Evolutionary conservation across 2,797 vertebrate genomes (phyloP), one percentile per base, ranked within the genome.

Genomic region (Pipistrellus kuhlii): DNA sequence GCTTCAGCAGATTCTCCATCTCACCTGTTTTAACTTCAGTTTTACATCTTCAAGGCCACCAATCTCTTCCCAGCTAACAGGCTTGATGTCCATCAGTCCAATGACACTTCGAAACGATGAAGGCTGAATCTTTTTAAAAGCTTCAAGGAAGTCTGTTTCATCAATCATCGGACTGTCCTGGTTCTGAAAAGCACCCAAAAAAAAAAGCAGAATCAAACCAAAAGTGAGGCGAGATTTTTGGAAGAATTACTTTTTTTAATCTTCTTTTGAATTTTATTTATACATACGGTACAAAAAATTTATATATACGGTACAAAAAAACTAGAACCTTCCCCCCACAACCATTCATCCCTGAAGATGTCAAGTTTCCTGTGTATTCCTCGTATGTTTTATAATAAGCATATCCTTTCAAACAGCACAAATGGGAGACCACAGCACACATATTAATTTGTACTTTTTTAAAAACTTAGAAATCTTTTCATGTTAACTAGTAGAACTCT

Each of bases 11-110:
- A 14, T 64, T 81, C 68, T 85, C 38, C 12, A 1, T 0, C 0
- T 84, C 97, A 99, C 99, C 99, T 99, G 99, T 98, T 98, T 99
- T 78, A 99, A 98, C 98, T 99, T 99, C 53, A 98, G 97, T 97
- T 99, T 99, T 86, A 99, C 98, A 35, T 99, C 98, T 57, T 99
- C 99, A 73, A 99, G 98, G 48, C 99, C 99, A 94, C 99, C 99
- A 80, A 99, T 99, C 95, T 99, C 98, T 38, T 99, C 99, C 99
- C 99, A 99, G 25, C 96, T 93, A 90, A 99, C 86, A 1, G 98
- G 98, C 88, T 98, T 98, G 62, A 99, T 98, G 41, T 99, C 99
- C 0, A 97, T 98, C 94, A 98, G 96, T 59, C 99, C 99, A 93
- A 99, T 46, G 35, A 98, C 98, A 97, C 98, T 98, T 92, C 99